Evolutionary conservation across 1,140 invertebrate species (phyloP).

Genomic region (Camponotus floridanus): DNA sequence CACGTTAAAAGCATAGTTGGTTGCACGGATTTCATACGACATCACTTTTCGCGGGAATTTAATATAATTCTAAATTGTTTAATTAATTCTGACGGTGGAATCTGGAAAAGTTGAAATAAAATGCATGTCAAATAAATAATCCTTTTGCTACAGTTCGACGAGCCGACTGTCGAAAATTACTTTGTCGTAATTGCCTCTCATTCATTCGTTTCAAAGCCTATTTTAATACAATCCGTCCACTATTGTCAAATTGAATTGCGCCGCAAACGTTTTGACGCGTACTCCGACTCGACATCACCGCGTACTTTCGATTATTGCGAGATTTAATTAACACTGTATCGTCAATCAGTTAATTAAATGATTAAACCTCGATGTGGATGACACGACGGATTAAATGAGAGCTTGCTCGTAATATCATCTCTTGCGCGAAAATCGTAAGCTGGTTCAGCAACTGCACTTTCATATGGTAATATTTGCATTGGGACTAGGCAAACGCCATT

Average conservation of each 20-base stretch:
- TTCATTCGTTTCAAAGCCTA: constrained; percentile 47
- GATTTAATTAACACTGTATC: constrained; percentile 39
- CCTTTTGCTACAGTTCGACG: constrained; percentile 32
- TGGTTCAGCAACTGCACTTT: constrained; percentile 50
- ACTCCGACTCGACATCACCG: constrained; percentile 1
- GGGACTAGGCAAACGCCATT: constrained; percentile 18
- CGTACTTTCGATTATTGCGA: constrained; percentile 8
- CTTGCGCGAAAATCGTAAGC: constrained; percentile 40
- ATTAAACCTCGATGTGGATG: constrained; percentile 28
- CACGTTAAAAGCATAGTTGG: constrained; percentile 61
- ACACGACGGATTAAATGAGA: constrained; percentile 15
- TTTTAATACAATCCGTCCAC: constrained; percentile 44
- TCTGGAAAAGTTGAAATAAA: constrained; percentile 66
- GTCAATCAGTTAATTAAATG: constrained; percentile 52
- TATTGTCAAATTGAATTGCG: constrained; percentile 49
- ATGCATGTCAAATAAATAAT: constrained; percentile 62
- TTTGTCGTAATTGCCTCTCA: constrained; percentile 53
- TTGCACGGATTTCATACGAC: constrained; percentile 19
- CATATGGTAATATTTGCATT: constrained; percentile 59
- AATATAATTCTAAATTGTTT: constrained; percentile 54
- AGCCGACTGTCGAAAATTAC: constrained; percentile 59
- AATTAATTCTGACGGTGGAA: constrained; percentile 45
- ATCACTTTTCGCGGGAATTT: constrained; percentile 32
- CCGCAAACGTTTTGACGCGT: constrained; percentile 36
- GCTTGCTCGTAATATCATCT: constrained; percentile 25